Evolutionary conservation across 2,113 vertebrate genomes (phyloP), one percentile per base, ranked within the genome.

Genomic region (Calcarius ornatus): DNA sequence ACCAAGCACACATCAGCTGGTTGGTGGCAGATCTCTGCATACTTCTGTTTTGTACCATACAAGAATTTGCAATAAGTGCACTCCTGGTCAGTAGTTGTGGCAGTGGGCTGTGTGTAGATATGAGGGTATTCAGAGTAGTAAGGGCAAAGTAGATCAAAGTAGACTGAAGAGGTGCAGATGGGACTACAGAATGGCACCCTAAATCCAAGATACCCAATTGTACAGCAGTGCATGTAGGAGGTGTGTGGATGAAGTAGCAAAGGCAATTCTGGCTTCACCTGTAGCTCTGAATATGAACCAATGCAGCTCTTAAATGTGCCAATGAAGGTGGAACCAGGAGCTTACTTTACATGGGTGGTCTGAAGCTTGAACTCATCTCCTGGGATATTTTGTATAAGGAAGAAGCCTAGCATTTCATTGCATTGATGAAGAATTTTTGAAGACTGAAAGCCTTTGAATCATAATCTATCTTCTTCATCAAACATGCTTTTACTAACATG

Each of bases 71-170:
- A 40, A 0, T 65, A 70, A 53, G 43, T 59, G 24, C 35, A 17
- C 3, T 64, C 35, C n/a, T 35, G 16, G 25, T 40, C 18, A 40
- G 53, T 42, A 57, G 64, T 28, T 0, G 0, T 56, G 51, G 47
- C 1, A 4, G 38, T 1, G 3, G 7, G 7, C 3, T 6, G 31
- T 17, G 27, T 40, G 37, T 51, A 37, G 33, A 3, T 70, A 33
- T 5, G 45, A 79, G 33, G 30, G 2, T 82, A 30, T 50, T 81
- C 24, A 48, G 48, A 61, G 19, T 42, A 47, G 15, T 76, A 40
- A 76, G 57, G 61, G 42, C 23, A 56, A 31, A 88, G 27, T 6
- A 42, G 31, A 50, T 65, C 1, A 42, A 65, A 87, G n/a, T 5
- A 43, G 19, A 68, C 60, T 1, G 43, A 21, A 48, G 35, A 73